phyloP scores from a whole-genome alignment of 2,888 invertebrate genomes.

The Tenthredo distinguenda region DNA sequence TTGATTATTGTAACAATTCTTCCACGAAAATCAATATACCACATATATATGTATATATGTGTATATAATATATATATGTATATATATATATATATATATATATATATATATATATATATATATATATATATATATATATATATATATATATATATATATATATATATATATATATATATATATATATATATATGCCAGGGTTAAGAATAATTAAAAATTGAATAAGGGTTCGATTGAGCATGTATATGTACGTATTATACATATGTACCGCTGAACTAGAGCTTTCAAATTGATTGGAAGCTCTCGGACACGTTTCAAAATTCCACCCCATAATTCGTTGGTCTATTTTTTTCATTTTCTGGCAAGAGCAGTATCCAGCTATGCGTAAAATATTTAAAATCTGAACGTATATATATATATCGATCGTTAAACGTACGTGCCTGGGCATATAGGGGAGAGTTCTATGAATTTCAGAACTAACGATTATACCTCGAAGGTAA shows the following conservation, averaged over 20 bases:
- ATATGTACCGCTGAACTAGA: neutral
- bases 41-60: neutral
- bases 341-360: no score
- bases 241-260: no score
- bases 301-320: no score
- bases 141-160: no score
- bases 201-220: neutral
- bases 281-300: neutral
- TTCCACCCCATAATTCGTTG: no score
- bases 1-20: neutral
- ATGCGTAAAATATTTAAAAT: no score
- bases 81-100: neutral
- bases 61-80: neutral
- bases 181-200: constrained; percentile 3
- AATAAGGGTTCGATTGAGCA: neutral
- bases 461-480: neutral
- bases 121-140: neutral
- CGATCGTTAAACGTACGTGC: neutral
- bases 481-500: neutral
- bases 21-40: neutral
- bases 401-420: no score
- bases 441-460: neutral
- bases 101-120: neutral
- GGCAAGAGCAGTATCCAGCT: no score
- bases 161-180: no score